Percentiles rank a stretch among this genome's conserved stretches.
Conservation (phyloP, 35 echinoderm and acorn worm genomes). For the Eucidaris tribuloides region DNA sequence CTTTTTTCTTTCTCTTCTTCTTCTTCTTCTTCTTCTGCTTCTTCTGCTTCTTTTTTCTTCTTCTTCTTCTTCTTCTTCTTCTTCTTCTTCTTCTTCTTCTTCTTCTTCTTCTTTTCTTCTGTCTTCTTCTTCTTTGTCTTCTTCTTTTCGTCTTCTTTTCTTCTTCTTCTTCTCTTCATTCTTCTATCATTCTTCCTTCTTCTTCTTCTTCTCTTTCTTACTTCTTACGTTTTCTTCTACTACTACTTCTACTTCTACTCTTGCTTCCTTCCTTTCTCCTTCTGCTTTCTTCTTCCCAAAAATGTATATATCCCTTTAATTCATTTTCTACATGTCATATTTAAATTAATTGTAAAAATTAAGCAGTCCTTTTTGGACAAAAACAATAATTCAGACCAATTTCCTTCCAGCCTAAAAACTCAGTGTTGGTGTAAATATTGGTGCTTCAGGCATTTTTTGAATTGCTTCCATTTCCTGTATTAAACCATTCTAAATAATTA, state of each 20-base stretch:
- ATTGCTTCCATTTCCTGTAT: too few species aligned
- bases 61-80: background rate
- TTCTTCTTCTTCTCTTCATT: background rate
- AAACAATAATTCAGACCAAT: too few species aligned
- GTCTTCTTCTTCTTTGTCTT: background rate
- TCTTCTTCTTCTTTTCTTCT: background rate
- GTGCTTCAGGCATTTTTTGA: too few species aligned
- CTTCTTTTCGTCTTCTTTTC: background rate
- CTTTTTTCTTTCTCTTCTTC: background rate
- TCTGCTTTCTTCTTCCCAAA: too few species aligned
- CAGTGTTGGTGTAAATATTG: too few species aligned
- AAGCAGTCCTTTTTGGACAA: too few species aligned
- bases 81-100: background rate
- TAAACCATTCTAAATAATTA: too few species aligned
- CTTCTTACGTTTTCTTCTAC: background rate
- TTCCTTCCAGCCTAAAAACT: too few species aligned
- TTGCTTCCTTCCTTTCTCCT: too few species aligned
- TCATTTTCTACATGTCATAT: too few species aligned
- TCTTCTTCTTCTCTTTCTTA: background rate
- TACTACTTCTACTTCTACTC: background rate
- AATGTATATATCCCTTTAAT: too few species aligned
- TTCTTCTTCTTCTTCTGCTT: background rate
- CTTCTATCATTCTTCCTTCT: background rate
- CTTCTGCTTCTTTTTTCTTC: background rate
- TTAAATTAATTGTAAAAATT: too few species aligned